Evolutionary conservation across 1,140 invertebrate genomes (phyloP), one percentile per base, ranked within the genome.

Genomic region (Drosophila varians): DNA sequence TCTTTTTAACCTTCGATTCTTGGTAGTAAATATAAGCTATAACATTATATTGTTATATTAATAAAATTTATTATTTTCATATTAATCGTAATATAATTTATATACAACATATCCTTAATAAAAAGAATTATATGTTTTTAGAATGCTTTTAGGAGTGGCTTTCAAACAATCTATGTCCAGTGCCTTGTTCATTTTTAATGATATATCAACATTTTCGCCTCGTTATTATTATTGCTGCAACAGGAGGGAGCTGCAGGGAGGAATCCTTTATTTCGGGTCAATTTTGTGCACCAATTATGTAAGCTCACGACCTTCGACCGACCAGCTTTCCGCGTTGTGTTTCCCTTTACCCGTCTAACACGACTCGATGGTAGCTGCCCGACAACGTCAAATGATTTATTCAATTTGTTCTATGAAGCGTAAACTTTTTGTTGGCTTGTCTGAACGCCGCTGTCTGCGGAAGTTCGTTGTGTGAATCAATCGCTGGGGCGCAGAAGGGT

Each of bases 391-490:
- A 71, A 80, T 87, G 80, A 86, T 86, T 87, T 86, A 86, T 86
- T 86, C 82, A 86, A 80, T 86, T 86, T 87, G 82, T 86, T 62
- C 82, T 55, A 87, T 87, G 82, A 87, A 87, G 82, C 80, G 80
- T 77, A 54, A 77, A 87, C 76, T 73, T 87, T 86, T 80, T 87
- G 80, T 86, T 87, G 69, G 82, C 72, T 46, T 53, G 57, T 54
- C 54, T 46, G 47, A 31, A 31, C 60, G 47, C 43, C 54, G 52
- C 23, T 36, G 57, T 38, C 45, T 51, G 73, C 82, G 80, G 82
- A 86, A 77, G 80, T 80, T 69, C 47, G 54, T 60, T 86, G 61
- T 60, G 71, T 43, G 72, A 79, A 79, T 79, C 80, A 73, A 74
- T 83, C 66, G 66, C 45, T 36, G 54, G 66, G 54, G 62, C 57